phyloP scores from a whole-genome alignment of 2,113 vertebrate genomes.

The Callospermophilus lateralis region DNA sequence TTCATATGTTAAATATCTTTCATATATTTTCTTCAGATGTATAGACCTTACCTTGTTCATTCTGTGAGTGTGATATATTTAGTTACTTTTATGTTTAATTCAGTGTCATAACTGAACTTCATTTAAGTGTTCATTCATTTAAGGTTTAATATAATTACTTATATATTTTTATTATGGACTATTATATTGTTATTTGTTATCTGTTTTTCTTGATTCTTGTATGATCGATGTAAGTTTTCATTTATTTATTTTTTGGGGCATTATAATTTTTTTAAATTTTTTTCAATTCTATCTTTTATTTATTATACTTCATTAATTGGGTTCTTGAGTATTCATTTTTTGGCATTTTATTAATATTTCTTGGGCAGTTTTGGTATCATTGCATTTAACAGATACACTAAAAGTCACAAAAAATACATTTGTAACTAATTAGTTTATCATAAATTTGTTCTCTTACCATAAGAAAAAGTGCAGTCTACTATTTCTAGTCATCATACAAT shows the following conservation, averaged over 20 bases:
- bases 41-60: neutral
- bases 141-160: neutral
- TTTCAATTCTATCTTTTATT: neutral
- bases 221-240: neutral
- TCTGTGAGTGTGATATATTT: neutral
- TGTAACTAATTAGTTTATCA: neutral
- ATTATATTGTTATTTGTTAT: neutral
- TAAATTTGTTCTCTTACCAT: neutral
- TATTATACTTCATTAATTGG: neutral
- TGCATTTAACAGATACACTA: neutral
- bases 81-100: neutral
- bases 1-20: neutral
- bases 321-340: neutral
- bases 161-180: neutral
- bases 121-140: neutral
- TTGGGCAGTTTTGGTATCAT: neutral
- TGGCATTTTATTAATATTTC: neutral
- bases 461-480: neutral
- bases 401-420: neutral
- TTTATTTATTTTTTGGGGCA: neutral
- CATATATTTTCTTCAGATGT: neutral
- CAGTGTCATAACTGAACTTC: neutral
- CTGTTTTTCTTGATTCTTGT: neutral
- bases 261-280: too few species aligned
- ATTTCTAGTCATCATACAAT: neutral